Conservation (phyloP, 2,888 invertebrate genomes). For the Pseudanteris insignis region DNA sequence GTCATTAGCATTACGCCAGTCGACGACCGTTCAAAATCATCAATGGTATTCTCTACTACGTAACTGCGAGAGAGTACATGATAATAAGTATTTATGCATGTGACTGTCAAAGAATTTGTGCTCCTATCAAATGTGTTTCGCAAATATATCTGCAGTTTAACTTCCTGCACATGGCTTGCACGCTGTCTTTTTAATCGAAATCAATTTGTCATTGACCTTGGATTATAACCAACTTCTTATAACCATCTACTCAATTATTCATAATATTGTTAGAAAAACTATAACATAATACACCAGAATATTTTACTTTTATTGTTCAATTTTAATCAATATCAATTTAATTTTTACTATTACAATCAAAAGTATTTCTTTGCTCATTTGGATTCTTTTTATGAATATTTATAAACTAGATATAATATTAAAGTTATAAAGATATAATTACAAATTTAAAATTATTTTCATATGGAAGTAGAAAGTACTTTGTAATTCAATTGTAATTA, state of each 20-base stretch:
- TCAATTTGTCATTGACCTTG: conserved; percentile 57
- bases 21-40: conserved; percentile 22
- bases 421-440: too few species aligned
- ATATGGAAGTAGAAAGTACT: too few species aligned
- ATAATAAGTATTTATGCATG: conserved; percentile 22
- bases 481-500: too few species aligned
- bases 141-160: conserved; percentile 10
- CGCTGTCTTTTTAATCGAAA: conserved; percentile 48
- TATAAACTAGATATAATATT: too few species aligned
- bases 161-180: conserved; percentile 35
- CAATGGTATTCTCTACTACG: conserved; percentile 20
- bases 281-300: too few species aligned
- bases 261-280: conserved; percentile 10
- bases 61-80: conserved; percentile 5
- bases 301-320: too few species aligned
- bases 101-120: conserved; percentile 1
- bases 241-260: conserved; percentile 42
- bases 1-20: conserved; percentile 35
- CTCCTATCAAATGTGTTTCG: conserved; percentile 5
- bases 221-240: conserved; percentile 56
- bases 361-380: too few species aligned
- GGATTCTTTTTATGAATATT: too few species aligned
- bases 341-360: too few species aligned
- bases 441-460: too few species aligned
- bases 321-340: too few species aligned